These are phyloP conservation scores for Gallinago paraguaiae DNA, from an alignment of 2,113 vertebrate species.

Conservation along the genomic window DNA sequence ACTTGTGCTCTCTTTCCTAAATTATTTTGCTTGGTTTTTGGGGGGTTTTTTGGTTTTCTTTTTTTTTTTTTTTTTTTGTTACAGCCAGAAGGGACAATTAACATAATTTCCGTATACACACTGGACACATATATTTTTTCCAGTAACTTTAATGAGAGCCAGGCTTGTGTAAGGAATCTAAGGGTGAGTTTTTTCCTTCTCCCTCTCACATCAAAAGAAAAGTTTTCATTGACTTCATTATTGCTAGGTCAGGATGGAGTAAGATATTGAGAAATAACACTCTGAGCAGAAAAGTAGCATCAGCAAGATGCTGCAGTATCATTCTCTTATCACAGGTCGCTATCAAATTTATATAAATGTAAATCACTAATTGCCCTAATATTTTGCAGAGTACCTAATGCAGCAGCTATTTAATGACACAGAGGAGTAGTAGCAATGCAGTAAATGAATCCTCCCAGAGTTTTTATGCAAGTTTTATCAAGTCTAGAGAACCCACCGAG, in stretches of 20 bases:
- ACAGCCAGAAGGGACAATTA: slow-evolving; percentile 23
- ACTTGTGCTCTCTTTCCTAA: background rate
- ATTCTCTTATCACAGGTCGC: slow-evolving; percentile 9
- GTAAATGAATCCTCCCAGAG: background rate
- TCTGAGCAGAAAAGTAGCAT: slow-evolving; percentile 17
- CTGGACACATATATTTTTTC: background rate
- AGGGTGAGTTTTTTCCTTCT: slow-evolving; percentile 12
- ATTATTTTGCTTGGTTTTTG: background rate
- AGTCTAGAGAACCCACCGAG: background rate
- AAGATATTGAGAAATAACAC: slow-evolving; percentile 34
- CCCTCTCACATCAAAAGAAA: slow-evolving; percentile 29
- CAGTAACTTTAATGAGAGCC: slow-evolving; percentile 29
- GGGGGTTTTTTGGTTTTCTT: background rate
- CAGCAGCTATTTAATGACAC: slow-evolving; percentile 5
- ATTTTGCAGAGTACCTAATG: background rate
- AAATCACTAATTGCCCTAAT: slow-evolving; percentile 1
- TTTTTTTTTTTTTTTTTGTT: background rate
- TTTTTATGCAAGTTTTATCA: slow-evolving; percentile 54
- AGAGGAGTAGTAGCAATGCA: background rate
- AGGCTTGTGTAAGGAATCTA: background rate
- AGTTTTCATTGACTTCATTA: slow-evolving; percentile 44
- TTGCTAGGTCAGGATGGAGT: slow-evolving; percentile 25
- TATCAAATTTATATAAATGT: slow-evolving; percentile 28
- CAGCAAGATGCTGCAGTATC: slow-evolving; percentile 10
- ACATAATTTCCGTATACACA: background rate